A percentile compares a stretch with the other conserved stretches of the same genome.
phyloP scores from a whole-genome alignment of 2,888 invertebrate genomes.

The Alitta virens region DNA sequence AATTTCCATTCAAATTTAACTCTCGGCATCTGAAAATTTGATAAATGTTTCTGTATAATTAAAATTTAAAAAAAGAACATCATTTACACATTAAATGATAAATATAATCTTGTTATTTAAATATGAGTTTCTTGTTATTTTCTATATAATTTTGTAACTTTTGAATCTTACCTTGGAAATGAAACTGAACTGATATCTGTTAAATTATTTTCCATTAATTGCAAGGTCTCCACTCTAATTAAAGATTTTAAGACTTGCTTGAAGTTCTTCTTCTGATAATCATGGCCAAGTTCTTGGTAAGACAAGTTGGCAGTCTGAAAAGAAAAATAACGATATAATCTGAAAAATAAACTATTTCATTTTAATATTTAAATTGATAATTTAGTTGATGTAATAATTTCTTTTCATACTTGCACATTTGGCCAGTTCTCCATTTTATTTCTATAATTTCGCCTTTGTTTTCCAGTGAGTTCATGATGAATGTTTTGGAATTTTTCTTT shows the following conservation, averaged over 20 bases:
- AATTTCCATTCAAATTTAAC: neutral
- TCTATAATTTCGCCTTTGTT: conserved; percentile 34
- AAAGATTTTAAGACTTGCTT: conserved; percentile 37
- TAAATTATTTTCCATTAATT: conserved; percentile 39
- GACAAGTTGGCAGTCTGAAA: conserved; percentile 38
- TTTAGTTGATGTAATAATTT: too few relatives aligned
- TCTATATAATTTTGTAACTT: too few relatives aligned
- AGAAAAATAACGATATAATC: conserved; percentile 9
- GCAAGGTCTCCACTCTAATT: conserved; percentile 36
- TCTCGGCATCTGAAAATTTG: neutral
- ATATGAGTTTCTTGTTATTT: too few relatives aligned
- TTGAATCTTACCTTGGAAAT: conserved; percentile 37
- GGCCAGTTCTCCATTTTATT: conserved; percentile 45
- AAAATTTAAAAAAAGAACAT: too few relatives aligned
- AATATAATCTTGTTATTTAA: too few relatives aligned
- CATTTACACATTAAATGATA: too few relatives aligned
- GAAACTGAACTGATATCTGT: conserved; percentile 30
- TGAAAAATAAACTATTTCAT: neutral
- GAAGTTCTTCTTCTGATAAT: conserved; percentile 42
- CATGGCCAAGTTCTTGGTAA: conserved; percentile 42
- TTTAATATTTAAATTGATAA: too few relatives aligned
- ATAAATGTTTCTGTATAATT: neutral
- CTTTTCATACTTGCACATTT: conserved; percentile 32
- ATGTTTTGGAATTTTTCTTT: conserved; percentile 24
- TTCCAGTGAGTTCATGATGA: conserved; percentile 40